phyloP scores from a whole-genome alignment of 1,140 invertebrate genomes.

The Argopecten irradians region DNA sequence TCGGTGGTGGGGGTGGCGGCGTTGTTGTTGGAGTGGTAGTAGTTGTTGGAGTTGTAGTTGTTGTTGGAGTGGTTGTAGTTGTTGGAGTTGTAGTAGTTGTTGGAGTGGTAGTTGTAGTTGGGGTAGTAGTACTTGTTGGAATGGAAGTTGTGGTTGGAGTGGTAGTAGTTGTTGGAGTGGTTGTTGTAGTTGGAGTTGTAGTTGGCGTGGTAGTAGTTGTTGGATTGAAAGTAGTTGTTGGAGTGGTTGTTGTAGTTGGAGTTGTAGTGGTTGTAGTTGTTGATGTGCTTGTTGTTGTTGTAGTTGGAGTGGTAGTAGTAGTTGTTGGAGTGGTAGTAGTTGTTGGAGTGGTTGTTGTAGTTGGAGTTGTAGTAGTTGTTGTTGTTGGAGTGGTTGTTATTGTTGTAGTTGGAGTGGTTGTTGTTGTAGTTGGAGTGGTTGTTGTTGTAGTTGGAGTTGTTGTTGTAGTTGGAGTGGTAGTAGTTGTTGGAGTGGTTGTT shows the following conservation, averaged over 20 bases:
- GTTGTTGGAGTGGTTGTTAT: background rate
- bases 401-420: background rate
- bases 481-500: background rate
- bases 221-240: background rate
- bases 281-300: background rate
- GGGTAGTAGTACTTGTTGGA: background rate
- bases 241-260: background rate
- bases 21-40: background rate
- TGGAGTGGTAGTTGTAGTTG: background rate
- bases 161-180: background rate
- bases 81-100: background rate
- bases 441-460: background rate
- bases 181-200: background rate
- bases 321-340: background rate
- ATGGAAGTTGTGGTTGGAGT: background rate
- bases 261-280: background rate
- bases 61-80: background rate
- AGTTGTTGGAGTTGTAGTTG: background rate
- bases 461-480: background rate
- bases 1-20: background rate
- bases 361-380: background rate
- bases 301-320: background rate
- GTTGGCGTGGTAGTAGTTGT: background rate
- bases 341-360: background rate
- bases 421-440: background rate